phyloP scores from a whole-genome alignment of 2,888 invertebrate genomes.

The Cheilosia scutellata region DNA sequence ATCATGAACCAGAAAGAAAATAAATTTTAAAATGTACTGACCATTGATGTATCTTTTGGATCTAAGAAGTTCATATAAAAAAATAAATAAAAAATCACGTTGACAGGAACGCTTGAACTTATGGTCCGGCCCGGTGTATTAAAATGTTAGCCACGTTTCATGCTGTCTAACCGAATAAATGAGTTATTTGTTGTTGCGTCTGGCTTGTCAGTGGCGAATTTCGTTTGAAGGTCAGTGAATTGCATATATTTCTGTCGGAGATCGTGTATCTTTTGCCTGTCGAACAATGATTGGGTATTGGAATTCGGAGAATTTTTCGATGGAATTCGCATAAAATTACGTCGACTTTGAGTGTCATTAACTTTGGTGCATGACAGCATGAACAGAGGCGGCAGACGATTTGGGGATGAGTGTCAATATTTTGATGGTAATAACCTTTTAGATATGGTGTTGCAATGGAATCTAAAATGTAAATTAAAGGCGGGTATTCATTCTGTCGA shows the following conservation, averaged over 20 bases:
- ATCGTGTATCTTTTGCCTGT: constrained; percentile 1
- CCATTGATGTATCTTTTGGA: neutral
- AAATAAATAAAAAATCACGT: constrained; percentile 2
- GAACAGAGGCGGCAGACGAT: neutral
- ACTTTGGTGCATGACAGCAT: neutral
- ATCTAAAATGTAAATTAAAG: no score
- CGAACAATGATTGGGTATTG: constrained; percentile 34
- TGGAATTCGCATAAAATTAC: neutral
- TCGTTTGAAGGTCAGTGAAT: constrained; percentile 58
- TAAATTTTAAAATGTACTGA: neutral
- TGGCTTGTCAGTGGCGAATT: constrained; percentile 1
- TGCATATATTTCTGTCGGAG: neutral
- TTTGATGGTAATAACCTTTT: no score
- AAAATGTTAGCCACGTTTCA: constrained; percentile 55
- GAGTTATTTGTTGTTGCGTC: constrained; percentile 1
- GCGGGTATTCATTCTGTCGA: no score
- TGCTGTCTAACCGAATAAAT: constrained; percentile 23
- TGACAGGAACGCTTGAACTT: constrained; percentile 48
- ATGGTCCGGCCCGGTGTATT: constrained; percentile 27
- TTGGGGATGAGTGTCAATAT: no score
- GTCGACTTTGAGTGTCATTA: constrained; percentile 6
- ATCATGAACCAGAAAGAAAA: no score
- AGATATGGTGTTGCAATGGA: no score
- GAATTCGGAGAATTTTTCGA: constrained; percentile 40
- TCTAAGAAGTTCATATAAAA: constrained; percentile 35